Conservation (phyloP, 2,113 vertebrate species). For the Mesembrinibis cayennensis region DNA sequence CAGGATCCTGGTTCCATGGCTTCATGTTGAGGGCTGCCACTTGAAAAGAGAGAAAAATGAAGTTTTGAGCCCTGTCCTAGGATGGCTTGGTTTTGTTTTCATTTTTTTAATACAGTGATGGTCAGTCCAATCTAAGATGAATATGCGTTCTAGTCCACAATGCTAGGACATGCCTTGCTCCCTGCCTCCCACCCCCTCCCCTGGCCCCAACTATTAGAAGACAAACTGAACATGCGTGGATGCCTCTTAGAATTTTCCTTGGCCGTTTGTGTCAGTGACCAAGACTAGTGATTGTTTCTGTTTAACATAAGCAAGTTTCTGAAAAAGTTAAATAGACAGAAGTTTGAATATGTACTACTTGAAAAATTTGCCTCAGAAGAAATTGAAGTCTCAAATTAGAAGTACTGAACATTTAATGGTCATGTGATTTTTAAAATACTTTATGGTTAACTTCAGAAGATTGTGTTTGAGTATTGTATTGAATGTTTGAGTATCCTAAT, state of each 20-base stretch:
- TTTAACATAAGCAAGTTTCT: background rate
- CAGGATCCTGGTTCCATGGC: background rate
- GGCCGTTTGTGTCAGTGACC: background rate
- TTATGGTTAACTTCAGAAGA: background rate
- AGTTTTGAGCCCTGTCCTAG: background rate
- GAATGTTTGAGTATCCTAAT: background rate
- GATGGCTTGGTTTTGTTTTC: background rate
- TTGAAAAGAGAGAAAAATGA: background rate
- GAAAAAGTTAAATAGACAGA: background rate
- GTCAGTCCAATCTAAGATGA: background rate
- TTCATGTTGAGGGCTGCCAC: background rate
- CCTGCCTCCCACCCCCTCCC: background rate
- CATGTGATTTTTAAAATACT: background rate
- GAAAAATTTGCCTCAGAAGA: background rate
- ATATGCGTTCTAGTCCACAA: background rate
- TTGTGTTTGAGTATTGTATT: background rate
- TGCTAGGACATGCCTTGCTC: background rate
- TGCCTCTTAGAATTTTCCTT: background rate
- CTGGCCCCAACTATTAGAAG: background rate
- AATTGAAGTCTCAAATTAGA: background rate
- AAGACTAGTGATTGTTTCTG: background rate
- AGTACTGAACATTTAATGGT: background rate
- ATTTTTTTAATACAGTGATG: background rate
- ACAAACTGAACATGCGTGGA: background rate
- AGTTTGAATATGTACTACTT: background rate